Conservation (phyloP, 2,113 vertebrate genomes). For the Sapajus apella region DNA sequence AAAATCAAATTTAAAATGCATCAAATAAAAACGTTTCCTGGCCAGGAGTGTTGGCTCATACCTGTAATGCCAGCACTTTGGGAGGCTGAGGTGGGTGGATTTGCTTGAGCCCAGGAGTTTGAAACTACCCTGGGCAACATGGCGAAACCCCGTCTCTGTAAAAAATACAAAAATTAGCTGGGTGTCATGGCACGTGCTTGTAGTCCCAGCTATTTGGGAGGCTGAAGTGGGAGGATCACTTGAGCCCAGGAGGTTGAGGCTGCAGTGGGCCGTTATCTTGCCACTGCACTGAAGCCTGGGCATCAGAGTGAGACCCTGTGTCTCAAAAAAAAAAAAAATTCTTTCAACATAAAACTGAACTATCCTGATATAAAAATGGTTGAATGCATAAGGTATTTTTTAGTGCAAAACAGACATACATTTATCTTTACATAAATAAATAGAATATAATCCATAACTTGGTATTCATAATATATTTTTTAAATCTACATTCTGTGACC, state of each 20-base stretch:
- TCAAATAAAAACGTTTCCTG: conserved; percentile 61
- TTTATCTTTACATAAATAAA: conserved; percentile 58
- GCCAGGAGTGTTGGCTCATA: not conserved
- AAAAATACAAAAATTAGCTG: not conserved
- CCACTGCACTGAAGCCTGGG: not conserved
- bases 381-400: conserved; percentile 33
- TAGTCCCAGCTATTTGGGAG: not conserved
- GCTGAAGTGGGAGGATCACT: not conserved
- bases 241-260: not conserved
- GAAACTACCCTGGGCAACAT: not conserved
- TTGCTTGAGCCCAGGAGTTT: not conserved
- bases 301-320: not conserved
- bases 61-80: not conserved
- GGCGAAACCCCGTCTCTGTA: not conserved
- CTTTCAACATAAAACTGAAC: conserved; percentile 75
- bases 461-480: conserved; percentile 49
- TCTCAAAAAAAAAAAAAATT: not conserved
- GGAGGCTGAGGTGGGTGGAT: not conserved
- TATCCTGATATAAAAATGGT: conserved; percentile 37
- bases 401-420: conserved; percentile 31
- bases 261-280: not conserved
- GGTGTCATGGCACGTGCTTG: no score
- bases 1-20: conserved; percentile 76
- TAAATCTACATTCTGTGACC: conserved; percentile 68
- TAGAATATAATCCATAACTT: not conserved